phyloP scores from a whole-genome alignment of 2,888 invertebrate species.

The Plebejus melissa region DNA sequence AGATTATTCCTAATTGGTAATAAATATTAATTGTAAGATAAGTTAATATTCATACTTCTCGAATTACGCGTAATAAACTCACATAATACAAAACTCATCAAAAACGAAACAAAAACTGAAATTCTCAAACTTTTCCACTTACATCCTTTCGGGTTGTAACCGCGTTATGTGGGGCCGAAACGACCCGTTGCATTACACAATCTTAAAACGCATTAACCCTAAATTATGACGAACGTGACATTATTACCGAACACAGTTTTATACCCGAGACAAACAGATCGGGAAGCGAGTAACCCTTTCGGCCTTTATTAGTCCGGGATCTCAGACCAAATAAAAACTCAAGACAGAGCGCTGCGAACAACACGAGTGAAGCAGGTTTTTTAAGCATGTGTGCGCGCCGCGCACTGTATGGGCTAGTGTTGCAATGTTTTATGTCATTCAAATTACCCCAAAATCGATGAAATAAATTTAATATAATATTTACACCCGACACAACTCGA shows the following conservation, averaged over 20 bases:
- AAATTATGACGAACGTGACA: conserved; percentile 26
- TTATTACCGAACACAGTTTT: conserved; percentile 20
- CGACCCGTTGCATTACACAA: conserved; percentile 4
- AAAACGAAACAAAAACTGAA: conserved; percentile 5
- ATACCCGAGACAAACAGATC: conserved; percentile 18
- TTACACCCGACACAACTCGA: too few species aligned
- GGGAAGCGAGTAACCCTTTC: conserved; percentile 40
- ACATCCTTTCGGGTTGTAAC: background rate
- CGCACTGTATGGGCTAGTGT: too few species aligned
- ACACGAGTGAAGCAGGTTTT: too few species aligned
- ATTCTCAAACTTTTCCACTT: conserved; percentile 7
- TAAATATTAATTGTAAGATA: background rate
- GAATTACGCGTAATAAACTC: background rate
- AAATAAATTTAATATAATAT: too few species aligned
- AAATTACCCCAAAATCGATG: too few species aligned
- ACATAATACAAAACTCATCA: background rate
- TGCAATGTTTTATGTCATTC: too few species aligned
- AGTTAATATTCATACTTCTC: background rate
- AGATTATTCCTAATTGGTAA: background rate
- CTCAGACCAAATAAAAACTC: too few species aligned
- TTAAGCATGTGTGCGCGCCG: too few species aligned
- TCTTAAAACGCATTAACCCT: conserved; percentile 22
- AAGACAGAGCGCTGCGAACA: too few species aligned
- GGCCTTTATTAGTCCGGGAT: conserved; percentile 53
- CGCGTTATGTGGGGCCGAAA: background rate